phyloP scores from a whole-genome alignment of 92 coral and sea anemone genomes.

The Galaxea fascicularis region DNA sequence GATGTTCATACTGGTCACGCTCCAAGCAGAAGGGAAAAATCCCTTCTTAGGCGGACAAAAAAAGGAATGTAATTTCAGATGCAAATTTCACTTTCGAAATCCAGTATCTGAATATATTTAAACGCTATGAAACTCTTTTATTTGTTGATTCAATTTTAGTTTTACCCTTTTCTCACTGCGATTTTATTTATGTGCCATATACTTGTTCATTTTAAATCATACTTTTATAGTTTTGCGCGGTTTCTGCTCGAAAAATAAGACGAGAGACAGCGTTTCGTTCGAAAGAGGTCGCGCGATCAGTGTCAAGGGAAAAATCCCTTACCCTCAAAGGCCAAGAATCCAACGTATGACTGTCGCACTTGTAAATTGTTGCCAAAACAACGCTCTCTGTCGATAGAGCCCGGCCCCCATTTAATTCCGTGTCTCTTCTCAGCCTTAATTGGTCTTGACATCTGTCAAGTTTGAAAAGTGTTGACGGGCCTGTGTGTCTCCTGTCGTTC shows the following conservation, averaged over 20 bases:
- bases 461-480: too few relatives aligned
- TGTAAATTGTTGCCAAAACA: not conserved
- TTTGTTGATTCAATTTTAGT: not conserved
- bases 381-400: not conserved
- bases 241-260: not conserved
- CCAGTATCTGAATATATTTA: not conserved
- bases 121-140: not conserved
- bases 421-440: too few relatives aligned
- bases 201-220: not conserved
- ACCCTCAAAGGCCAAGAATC: slow-evolving; percentile 11
- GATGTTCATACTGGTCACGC: not conserved
- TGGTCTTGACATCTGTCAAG: too few relatives aligned
- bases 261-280: too few relatives aligned
- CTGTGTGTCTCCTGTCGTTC: too few relatives aligned
- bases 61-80: slow-evolving; percentile 27
- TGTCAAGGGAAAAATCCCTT: slow-evolving; percentile 50
- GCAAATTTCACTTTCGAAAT: slow-evolving; percentile 56
- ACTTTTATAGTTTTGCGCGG: not conserved
- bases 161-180: not conserved
- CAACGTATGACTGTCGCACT: too few relatives aligned
- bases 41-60: slow-evolving; percentile 19
- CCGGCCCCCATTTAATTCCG: too few relatives aligned
- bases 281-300: not conserved
- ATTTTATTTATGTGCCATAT: not conserved
- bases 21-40: slow-evolving; percentile 24